Base-by-base conservation (phyloP, 2,888 invertebrate genomes). In the Heliconius sara region DNA sequence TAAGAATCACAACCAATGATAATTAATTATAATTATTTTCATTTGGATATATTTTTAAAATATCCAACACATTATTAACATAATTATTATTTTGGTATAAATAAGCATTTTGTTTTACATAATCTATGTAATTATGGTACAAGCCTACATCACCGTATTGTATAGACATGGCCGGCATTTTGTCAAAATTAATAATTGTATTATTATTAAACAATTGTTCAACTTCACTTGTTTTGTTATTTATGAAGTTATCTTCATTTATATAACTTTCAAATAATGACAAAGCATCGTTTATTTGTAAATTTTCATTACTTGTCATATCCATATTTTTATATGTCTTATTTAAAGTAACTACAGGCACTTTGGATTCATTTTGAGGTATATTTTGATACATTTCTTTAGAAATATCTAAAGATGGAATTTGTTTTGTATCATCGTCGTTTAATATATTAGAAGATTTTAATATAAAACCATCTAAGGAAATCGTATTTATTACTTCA, bases 301-400 rank as follows among this genome's bases (percentile, higher is more conserved):
- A 60, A 82, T 86, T 87, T 81, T 89, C 89, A 80, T 88, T 89
- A 83, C 93, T 93, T 76, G 90, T 89, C 9, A 81, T 79, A 68
- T 94, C 94, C 57, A 94, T 83, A 81, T 94, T 90, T 84, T 90
- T 92, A 72, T 93, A 94, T 0, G 88, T 89, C 81, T 91, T 91
- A 70, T 85, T 88, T 27, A 93, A 83, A 0, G 92, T 90, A 0
- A 81, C 80, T 0, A 92, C 88, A 0, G 94, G 92, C 30, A 85
- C 86, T 12, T 89, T 65, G 13, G 79, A 80, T 13, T 82, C 81
- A 66, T 80, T n/a, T 60, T n/a, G 79, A 13, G 85, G 83, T n/a
- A 85, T 79, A 10, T 85, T 83, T 13, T 89, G 63, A 9, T 80
- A 80, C 10, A 82, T 81, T 63, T 80, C 25, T 47, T 25, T 80